Evolutionary conservation across 2,797 vertebrate species (phyloP), one percentile per base, ranked within the genome.

Genomic region (Melopsittacus undulatus): DNA sequence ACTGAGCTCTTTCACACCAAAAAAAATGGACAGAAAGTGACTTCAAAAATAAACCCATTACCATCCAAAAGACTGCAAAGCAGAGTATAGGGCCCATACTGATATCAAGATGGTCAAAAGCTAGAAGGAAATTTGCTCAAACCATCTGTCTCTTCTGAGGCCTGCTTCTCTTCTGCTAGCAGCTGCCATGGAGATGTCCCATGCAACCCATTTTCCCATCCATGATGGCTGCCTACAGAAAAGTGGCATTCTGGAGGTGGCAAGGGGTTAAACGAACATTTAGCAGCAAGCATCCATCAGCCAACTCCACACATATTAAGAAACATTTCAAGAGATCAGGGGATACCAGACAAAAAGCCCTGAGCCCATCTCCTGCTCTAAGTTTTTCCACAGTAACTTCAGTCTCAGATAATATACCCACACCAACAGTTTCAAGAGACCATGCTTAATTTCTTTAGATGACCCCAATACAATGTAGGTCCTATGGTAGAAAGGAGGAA

Each of bases 101-200:
- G 40, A 72, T 24, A 43, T 36, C 29, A 62, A 46, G 34, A 26
- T 18, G 26, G 61, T 49, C n/a, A 91, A 91, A 91, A 81, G 48
- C 34, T 29, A 73, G 49, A 88, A 90, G 59, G 6, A 75, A 70
- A 79, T 78, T 69, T 83, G 57, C 57, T 48, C 80, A 81, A 90
- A 66, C 26, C 32, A 81, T 24, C 56, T 80, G 61, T 36, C 76
- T 86, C 23, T 36, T 78, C 42, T 13, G 59, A 38, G 34, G 61
- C 30, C 57, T 75, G 48, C 68, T 81, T 32, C 52, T 81, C 42
- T 66, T 89, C 63, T 69, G 29, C 46, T 32, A 32, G 40, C 20
- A 68, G 75, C 42, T 3, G 1, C 36, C 66, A 73, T 0, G 2
- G 70, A 67, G 61, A 30, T 0, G 0, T 46, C 45, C 48, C 36